Evolutionary conservation across 64 coral and sea anemone species (phyloP).

Genomic region (Montipora efflorescens): DNA sequence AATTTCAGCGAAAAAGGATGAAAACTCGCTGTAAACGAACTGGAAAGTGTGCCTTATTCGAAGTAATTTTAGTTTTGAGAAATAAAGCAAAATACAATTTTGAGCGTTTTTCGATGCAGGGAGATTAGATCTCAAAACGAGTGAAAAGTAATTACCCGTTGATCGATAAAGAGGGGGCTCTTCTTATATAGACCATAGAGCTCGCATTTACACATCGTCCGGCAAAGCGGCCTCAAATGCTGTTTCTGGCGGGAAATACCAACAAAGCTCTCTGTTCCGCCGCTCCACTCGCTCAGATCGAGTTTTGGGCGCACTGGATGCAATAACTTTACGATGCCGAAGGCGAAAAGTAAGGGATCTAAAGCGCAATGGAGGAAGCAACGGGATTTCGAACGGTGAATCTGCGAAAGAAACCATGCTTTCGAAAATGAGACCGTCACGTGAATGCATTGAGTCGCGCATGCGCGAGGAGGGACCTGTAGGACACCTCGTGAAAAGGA

Average conservation of each 20-base stretch:
- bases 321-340: neutral
- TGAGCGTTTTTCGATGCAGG: neutral
- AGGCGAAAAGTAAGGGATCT: neutral
- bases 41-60: neutral
- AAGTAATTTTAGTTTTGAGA: neutral
- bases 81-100: neutral
- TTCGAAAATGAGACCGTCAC: no score
- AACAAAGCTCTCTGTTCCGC: neutral
- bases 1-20: no score
- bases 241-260: neutral
- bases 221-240: neutral
- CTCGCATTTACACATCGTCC: neutral
- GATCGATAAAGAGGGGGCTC: neutral
- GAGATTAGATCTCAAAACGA: neutral
- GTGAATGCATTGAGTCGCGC: no score
- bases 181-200: neutral
- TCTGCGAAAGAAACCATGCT: no score
- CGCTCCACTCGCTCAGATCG: neutral
- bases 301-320: neutral
- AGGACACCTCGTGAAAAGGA: no score
- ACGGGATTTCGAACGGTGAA: neutral
- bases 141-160: neutral
- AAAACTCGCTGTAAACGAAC: no score
- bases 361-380: constrained; percentile 8
- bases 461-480: no score